These are phyloP conservation scores for Cepaea hortensis DNA, from an alignment of 2,888 invertebrate species.

Conservation along the genomic window DNA sequence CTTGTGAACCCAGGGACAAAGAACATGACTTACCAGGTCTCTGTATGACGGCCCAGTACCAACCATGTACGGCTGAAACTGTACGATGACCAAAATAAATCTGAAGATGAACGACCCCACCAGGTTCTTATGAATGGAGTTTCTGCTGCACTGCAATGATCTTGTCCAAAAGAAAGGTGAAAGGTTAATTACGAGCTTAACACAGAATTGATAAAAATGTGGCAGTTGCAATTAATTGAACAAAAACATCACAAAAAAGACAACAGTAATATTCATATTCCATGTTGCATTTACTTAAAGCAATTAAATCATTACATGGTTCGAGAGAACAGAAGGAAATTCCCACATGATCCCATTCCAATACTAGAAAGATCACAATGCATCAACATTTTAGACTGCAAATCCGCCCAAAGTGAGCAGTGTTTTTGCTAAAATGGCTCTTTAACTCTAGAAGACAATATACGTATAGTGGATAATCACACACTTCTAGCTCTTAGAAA, in stretches of 20 bases:
- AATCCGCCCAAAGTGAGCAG: no score
- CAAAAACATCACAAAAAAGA: background rate
- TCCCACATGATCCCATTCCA: no score
- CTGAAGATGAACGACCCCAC: constrained; percentile 77
- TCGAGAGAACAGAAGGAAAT: no score
- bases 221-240: background rate
- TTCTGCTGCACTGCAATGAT: constrained; percentile 76
- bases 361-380: no score
- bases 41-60: constrained; percentile 68
- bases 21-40: constrained; percentile 73
- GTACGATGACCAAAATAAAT: constrained; percentile 75
- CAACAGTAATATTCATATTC: no score
- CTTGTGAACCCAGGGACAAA: constrained; percentile 42
- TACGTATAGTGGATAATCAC: no score
- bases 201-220: background rate
- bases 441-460: no score
- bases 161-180: constrained; percentile 60
- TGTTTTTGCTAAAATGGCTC: no score
- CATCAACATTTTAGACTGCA: no score
- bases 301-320: no score
- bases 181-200: background rate
- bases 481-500: no score
- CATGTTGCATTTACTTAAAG: no score
- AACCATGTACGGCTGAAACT: constrained; percentile 76
- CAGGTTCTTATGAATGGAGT: constrained; percentile 77